Conservation (phyloP, 2,888 invertebrate species). For the Troides aeacus region DNA sequence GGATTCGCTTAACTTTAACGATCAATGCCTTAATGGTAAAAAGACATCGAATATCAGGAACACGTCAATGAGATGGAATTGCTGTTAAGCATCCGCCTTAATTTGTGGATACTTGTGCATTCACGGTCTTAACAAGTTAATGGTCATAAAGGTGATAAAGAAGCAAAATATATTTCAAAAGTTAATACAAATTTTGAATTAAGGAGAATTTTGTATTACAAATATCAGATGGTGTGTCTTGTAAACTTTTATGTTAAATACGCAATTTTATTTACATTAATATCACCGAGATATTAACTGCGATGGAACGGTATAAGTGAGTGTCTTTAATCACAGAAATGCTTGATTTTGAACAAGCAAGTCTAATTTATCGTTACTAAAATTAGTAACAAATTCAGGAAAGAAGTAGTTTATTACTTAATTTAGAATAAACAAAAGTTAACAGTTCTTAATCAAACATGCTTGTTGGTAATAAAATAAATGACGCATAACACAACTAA, state of each 20-base stretch:
- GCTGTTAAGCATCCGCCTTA: too few species aligned
- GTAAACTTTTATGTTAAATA: too few species aligned
- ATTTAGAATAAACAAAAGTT: neutral
- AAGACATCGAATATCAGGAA: neutral
- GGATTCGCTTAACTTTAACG: neutral
- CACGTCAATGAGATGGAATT: too few species aligned
- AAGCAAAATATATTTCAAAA: too few species aligned
- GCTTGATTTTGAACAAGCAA: neutral
- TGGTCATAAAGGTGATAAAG: too few species aligned
- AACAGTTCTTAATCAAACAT: neutral
- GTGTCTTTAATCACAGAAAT: neutral
- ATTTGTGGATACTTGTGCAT: too few species aligned
- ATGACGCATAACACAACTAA: neutral
- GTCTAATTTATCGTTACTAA: neutral
- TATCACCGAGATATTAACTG: neutral
- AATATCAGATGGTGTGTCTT: too few species aligned
- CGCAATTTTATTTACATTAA: neutral
- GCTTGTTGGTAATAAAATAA: neutral
- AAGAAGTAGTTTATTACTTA: neutral
- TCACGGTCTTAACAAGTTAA: too few species aligned
- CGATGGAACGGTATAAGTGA: slow-evolving; percentile 1
- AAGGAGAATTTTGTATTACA: neutral
- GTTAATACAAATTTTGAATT: neutral
- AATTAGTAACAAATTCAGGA: neutral
- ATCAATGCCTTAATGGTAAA: neutral